A percentile compares a stretch with the other conserved stretches of the same genome.
phyloP scores from a whole-genome alignment of 1,140 invertebrate species.

The Drosophila sproati region DNA sequence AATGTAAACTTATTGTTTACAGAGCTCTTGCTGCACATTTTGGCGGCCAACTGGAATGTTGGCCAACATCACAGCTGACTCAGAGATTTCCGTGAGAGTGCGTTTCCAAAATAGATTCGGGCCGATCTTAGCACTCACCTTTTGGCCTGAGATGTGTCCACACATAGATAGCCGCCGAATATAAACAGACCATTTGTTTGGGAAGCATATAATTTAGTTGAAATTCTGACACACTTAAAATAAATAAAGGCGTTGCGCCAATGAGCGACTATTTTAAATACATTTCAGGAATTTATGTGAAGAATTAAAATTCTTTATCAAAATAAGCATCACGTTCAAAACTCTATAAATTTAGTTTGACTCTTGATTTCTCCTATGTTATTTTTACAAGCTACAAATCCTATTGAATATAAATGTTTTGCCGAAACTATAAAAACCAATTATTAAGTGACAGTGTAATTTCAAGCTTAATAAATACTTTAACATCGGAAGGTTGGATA shows the following conservation, averaged over 20 bases:
- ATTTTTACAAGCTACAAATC: not conserved
- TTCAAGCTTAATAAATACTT: no score
- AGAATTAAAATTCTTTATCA: constrained; percentile 18
- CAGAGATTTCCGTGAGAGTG: constrained; percentile 1
- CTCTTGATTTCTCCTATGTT: not conserved
- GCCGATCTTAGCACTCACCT: constrained; percentile 42
- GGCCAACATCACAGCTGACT: constrained; percentile 53
- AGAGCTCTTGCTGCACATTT: constrained; percentile 39
- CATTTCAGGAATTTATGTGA: constrained; percentile 28
- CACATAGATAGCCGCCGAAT: constrained; percentile 18
- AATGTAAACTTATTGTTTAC: constrained; percentile 64
- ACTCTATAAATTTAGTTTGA: not conserved
- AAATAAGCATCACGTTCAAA: constrained; percentile 4
- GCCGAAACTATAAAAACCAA: no score
- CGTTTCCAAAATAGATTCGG: constrained; percentile 30
- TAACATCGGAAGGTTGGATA: no score
- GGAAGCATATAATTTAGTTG: constrained; percentile 55
- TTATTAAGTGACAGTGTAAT: no score
- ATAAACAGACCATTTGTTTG: constrained; percentile 41
- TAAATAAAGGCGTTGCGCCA: constrained; percentile 53
- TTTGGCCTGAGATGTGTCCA: constrained; percentile 22
- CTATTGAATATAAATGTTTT: no score
- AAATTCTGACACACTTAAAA: constrained; percentile 48
- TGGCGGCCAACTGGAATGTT: constrained; percentile 36
- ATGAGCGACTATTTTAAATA: constrained; percentile 12